Base-by-base conservation (phyloP, 2,797 vertebrate species). In the Octomys mimax region DNA sequence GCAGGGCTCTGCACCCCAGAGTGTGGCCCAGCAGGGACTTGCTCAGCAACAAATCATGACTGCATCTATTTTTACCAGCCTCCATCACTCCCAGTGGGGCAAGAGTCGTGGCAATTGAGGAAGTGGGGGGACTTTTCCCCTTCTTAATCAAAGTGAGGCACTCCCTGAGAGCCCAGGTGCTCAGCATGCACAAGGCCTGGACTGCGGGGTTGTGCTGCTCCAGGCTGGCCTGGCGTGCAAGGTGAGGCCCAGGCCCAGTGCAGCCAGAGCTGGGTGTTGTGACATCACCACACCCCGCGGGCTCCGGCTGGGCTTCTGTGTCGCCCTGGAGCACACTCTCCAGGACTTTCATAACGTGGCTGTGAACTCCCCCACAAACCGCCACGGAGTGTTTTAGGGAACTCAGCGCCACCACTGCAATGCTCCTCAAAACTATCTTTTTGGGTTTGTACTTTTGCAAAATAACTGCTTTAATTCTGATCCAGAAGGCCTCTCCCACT, bases 351-450 rank as follows among this genome's bases (percentile, higher is more conserved):
- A 2, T 80, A 94, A 97, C 71, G 87, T 70, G 89, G 97, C 94
- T 6, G 22, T 0, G 42, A 92, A 64, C 85, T 95, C 95, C 95
- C 97, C 94, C 36, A 89, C 83, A 93, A 88, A 83, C 97, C 85
- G 96, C 97, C 95, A 96, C 89, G 54, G 73, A 95, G 94, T 95
- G 96, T 97, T 96, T 95, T 94, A 89, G 97, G 95, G 77, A 96
- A 96, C 75, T 78, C 0, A 31, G 96, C 95, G 97, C 95, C 81
- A 49, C 81, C 83, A 70, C 94, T 68, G 91, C 28, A 64, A 89
- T 82, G 46, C 18, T 49, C 91, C 80, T 66, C 86, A 95, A 64
- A 2, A 42, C 52, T 13, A 62, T 80, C 66, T 77, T 96, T 94
- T 57, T 85, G 75, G 36, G 62, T 94, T 96, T 89, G 62, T 78